These are phyloP conservation scores for Hirtodrosophila trivittata DNA, from an alignment of 2,888 invertebrate genomes.

Conservation along the genomic window DNA sequence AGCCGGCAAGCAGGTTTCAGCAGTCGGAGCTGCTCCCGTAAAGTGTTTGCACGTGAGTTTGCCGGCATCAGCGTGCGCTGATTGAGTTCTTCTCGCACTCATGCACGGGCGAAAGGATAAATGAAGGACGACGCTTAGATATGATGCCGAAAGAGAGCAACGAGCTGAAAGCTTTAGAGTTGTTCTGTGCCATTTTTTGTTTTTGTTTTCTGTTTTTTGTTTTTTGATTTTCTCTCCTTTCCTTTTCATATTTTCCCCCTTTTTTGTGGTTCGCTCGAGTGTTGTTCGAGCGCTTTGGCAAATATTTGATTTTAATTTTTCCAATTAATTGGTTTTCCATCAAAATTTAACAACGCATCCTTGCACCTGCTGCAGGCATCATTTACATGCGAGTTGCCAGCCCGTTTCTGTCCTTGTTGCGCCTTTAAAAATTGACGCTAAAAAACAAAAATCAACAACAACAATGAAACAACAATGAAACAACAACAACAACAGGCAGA, in stretches of 20 bases:
- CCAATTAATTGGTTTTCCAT: constrained; percentile 78
- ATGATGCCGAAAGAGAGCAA: constrained; percentile 52
- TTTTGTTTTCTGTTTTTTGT: constrained; percentile 15
- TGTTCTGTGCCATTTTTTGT: constrained; percentile 31
- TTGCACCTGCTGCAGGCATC: constrained; percentile 24
- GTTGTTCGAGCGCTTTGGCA: constrained; percentile 77
- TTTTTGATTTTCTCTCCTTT: constrained; percentile 9
- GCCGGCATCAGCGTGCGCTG: constrained; percentile 75
- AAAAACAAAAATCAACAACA: constrained; percentile 1
- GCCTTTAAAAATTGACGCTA: constrained; percentile 24
- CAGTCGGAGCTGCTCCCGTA: constrained; percentile 40
- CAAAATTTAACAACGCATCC: constrained; percentile 67
- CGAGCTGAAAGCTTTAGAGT: constrained; percentile 43
- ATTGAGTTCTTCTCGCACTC: constrained; percentile 68
- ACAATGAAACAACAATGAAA: background rate
- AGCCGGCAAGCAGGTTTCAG: background rate
- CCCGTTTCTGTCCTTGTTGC: background rate
- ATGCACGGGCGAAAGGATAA: constrained; percentile 65
- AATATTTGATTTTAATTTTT: constrained; percentile 78
- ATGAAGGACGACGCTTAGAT: constrained; percentile 77
- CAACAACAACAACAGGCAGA: constrained; percentile 15
- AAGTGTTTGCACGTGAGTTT: constrained; percentile 79
- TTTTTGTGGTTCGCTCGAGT: constrained; percentile 33
- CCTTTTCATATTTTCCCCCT: constrained; percentile 15
- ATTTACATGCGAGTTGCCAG: constrained; percentile 19